Conservation (phyloP, 1,140 invertebrate species). For the Heliconius eleuchia region DNA sequence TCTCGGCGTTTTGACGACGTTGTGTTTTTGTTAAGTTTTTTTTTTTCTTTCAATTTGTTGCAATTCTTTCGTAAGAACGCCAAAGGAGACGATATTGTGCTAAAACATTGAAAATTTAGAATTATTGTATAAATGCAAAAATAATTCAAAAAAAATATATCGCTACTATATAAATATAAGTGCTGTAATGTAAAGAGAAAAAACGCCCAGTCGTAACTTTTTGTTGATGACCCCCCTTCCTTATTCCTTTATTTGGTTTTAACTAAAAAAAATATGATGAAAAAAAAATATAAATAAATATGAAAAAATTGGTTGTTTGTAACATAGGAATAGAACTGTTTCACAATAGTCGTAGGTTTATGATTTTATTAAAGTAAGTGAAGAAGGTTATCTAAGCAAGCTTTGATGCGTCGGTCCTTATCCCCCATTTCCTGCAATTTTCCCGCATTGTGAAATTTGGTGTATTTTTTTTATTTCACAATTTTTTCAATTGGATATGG, state of each 20-base stretch:
- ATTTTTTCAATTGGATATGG: conserved; percentile 20
- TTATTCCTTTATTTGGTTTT: conserved; percentile 41
- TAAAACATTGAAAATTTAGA: conserved; percentile 52
- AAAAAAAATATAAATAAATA: conserved; percentile 37
- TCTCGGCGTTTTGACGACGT: conserved; percentile 38
- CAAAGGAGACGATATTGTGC: conserved; percentile 68
- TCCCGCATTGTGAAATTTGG: conserved; percentile 34
- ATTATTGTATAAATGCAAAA: conserved; percentile 74
- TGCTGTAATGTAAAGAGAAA: conserved; percentile 47
- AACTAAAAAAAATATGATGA: conserved; percentile 28
- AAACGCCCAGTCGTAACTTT: conserved; percentile 42
- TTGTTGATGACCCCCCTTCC: conserved; percentile 22
- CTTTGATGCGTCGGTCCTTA: conserved; percentile 46
- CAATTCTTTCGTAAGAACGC: conserved; percentile 72
- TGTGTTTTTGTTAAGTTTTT: conserved; percentile 74
- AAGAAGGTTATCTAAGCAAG: conserved; percentile 54
- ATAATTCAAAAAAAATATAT: conserved; percentile 64
- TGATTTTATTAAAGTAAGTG: conserved; percentile 51
- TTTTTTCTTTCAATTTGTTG: conserved; percentile 63
- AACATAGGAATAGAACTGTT: conserved; percentile 53
- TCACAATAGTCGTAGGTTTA: conserved; percentile 46
- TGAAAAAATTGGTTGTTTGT: conserved; percentile 63
- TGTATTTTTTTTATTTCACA: conserved; percentile 52
- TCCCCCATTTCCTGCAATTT: neutral
- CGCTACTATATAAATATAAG: conserved; percentile 58